Evolutionary conservation across 2,888 invertebrate species (phyloP).

Genomic region (Lycocerus yunnanus): DNA sequence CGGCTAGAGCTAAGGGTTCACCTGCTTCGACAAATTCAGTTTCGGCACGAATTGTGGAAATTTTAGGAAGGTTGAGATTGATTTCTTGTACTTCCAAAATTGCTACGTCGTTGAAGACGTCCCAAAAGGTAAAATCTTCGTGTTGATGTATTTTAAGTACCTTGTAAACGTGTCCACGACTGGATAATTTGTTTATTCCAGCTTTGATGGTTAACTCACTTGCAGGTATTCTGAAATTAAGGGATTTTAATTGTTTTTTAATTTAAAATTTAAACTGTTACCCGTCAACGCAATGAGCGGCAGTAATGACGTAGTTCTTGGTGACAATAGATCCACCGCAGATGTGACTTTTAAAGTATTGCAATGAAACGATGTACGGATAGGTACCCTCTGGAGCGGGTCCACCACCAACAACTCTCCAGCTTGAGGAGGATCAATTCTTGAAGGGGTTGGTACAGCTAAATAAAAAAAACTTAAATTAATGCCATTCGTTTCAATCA

Average conservation of each 20-base stretch:
- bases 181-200: neutral
- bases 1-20: constrained; percentile 47
- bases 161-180: neutral
- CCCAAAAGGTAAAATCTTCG: neutral
- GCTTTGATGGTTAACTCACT: too few species aligned
- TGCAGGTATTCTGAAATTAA: too few species aligned
- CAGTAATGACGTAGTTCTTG: constrained; percentile 37
- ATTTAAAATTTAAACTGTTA: neutral
- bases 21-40: constrained; percentile 48
- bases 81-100: neutral
- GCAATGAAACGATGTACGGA: constrained; percentile 40
- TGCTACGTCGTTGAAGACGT: neutral
- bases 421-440: neutral
- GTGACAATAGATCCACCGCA: constrained; percentile 41
- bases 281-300: constrained; percentile 40
- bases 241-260: neutral
- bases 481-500: too few species aligned
- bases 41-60: neutral
- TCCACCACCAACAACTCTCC: constrained; percentile 31
- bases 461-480: neutral
- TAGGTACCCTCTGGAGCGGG: constrained; percentile 34
- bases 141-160: neutral
- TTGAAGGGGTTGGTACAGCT: neutral
- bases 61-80: neutral
- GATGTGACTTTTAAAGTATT: constrained; percentile 29